Conservation (phyloP, 2,113 vertebrate genomes). For the Nycticorax nycticorax region DNA sequence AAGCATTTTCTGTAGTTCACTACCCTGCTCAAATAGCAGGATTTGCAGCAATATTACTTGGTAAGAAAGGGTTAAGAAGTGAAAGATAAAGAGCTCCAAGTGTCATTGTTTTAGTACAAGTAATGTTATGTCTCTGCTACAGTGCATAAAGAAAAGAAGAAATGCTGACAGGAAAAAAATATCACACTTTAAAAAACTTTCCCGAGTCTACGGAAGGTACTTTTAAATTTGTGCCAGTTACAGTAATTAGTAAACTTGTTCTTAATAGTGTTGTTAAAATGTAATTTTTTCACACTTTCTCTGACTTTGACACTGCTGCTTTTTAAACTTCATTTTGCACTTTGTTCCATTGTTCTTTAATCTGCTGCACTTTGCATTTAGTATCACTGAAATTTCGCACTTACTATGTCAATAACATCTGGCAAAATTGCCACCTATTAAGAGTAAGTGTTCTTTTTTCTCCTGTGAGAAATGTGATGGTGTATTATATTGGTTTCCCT, state of each 20-base stretch:
- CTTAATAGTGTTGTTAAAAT: slow-evolving; percentile 76
- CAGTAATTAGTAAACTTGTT: slow-evolving; percentile 82
- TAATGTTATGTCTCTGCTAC: slow-evolving; percentile 32
- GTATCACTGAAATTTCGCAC: slow-evolving; percentile 92
- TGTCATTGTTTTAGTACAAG: slow-evolving; percentile 53
- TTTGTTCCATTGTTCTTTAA: slow-evolving; percentile 93
- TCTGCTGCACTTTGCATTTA: slow-evolving; percentile 95
- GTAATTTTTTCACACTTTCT: slow-evolving; percentile 81
- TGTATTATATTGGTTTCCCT: slow-evolving; percentile 86
- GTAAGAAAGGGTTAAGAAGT: slow-evolving; percentile 51
- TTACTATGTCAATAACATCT: slow-evolving; percentile 99
- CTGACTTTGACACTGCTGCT: slow-evolving; percentile 83
- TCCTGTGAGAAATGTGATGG: slow-evolving; percentile 86
- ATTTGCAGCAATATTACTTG: background rate
- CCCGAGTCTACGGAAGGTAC: slow-evolving; percentile 60
- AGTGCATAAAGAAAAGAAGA: slow-evolving; percentile 44
- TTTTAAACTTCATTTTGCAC: slow-evolving; percentile 85
- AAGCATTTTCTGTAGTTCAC: background rate
- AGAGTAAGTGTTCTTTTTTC: slow-evolving; percentile 95
- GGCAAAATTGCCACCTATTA: slow-evolving; percentile 98
- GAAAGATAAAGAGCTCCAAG: slow-evolving; percentile 18
- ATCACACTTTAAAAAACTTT: slow-evolving; percentile 69
- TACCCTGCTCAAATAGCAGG: background rate
- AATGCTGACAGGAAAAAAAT: slow-evolving; percentile 50
- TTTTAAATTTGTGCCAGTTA: slow-evolving; percentile 74